A percentile compares a stretch with the other conserved stretches of the same genome.
Conservation (phyloP, 2,797 vertebrate species). For the Crocodylus rhombifer region DNA sequence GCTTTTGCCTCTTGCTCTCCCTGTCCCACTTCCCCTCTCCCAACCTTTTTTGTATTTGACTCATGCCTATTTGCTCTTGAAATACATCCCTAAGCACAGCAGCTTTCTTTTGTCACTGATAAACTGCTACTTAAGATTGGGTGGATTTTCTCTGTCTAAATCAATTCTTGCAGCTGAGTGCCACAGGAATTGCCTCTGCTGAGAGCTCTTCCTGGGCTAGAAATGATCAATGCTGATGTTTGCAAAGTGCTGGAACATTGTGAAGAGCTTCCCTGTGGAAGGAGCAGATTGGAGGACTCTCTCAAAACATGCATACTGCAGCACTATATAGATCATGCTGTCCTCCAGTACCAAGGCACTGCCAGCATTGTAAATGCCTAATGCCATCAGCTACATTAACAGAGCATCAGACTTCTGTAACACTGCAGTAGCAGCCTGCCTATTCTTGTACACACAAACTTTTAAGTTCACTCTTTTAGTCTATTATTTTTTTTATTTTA, state of each 20-base stretch:
- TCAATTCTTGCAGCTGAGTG: too few relatives aligned
- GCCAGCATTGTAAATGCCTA: background rate
- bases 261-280: too few relatives aligned
- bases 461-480: background rate
- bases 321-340: background rate
- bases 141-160: too few relatives aligned
- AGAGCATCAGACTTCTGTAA: background rate
- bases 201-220: background rate
- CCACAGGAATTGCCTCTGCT: too few relatives aligned
- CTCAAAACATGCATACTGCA: background rate
- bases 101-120: too few relatives aligned
- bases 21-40: too few relatives aligned
- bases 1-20: too few relatives aligned
- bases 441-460: constrained; percentile 29
- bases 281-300: background rate
- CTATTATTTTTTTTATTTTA: background rate
- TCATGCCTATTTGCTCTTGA: too few relatives aligned
- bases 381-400: background rate
- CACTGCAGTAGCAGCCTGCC: constrained; percentile 34
- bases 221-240: accelerated
- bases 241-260: too few relatives aligned
- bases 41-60: too few relatives aligned
- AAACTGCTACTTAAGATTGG: too few relatives aligned
- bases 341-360: background rate
- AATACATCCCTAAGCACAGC: too few relatives aligned